These are phyloP conservation scores for Grallaria varia DNA, from an alignment of 2,113 vertebrate genomes.

Conservation along the genomic window DNA sequence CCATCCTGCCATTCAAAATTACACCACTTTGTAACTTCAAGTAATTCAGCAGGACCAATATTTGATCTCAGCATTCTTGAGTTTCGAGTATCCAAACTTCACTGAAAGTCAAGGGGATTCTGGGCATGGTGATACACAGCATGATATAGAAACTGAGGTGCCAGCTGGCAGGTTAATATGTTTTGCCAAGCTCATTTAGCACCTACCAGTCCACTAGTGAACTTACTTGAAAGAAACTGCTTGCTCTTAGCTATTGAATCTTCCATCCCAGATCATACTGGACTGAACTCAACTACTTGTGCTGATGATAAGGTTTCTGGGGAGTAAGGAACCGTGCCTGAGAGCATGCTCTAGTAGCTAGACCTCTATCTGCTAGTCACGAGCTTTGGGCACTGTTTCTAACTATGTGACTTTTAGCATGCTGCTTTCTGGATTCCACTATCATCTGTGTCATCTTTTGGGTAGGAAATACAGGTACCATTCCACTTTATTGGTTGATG, in stretches of 20 bases:
- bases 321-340: background rate
- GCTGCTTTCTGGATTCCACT: background rate
- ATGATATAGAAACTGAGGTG: background rate
- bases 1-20: background rate
- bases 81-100: background rate
- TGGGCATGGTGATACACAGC: background rate
- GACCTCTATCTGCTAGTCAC: background rate
- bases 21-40: background rate
- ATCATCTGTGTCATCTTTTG: background rate
- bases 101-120: background rate
- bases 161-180: background rate
- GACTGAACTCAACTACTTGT: background rate
- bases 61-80: background rate
- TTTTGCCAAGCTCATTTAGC: slow-evolving; percentile 11
- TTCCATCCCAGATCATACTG: background rate
- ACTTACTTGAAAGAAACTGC: background rate
- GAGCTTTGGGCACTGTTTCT: background rate
- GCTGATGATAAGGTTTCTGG: background rate
- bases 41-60: background rate
- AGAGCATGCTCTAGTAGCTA: background rate
- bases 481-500: background rate
- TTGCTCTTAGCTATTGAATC: background rate
- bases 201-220: background rate
- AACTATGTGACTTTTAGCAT: background rate
- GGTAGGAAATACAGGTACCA: background rate